Evolutionary conservation across 2,888 invertebrate species (phyloP).

Genomic region (Noctuana brunneofusca): DNA sequence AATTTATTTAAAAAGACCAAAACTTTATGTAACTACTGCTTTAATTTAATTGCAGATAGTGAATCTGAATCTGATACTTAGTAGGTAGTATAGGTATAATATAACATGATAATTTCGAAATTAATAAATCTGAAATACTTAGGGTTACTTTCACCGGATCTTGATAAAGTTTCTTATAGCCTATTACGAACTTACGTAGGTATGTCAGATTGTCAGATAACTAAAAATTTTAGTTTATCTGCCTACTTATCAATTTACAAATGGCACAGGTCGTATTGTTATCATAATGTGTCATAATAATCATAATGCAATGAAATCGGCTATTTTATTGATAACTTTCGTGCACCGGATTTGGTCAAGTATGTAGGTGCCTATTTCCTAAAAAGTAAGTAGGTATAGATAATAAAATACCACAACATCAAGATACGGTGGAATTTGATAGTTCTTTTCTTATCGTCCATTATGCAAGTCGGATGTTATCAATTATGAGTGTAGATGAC

Average conservation of each 20-base stretch:
- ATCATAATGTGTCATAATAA: neutral
- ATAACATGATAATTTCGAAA: too few relatives aligned
- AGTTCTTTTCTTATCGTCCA: constrained; percentile 29
- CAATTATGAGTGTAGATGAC: constrained; percentile 47
- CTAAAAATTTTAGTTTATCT: too few relatives aligned
- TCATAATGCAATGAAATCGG: neutral
- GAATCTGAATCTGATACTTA: too few relatives aligned
- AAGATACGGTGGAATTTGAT: constrained; percentile 13
- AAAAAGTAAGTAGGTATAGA: neutral
- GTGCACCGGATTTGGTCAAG: neutral
- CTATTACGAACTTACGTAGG: too few relatives aligned
- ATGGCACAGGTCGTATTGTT: neutral
- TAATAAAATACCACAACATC: neutral
- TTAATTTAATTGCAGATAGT: too few relatives aligned
- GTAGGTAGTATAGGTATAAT: too few relatives aligned
- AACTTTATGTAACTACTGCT: too few relatives aligned
- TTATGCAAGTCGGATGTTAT: constrained; percentile 33
- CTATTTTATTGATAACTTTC: neutral
- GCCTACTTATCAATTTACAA: neutral
- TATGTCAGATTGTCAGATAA: too few relatives aligned
- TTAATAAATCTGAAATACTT: too few relatives aligned
- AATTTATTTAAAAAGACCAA: too few relatives aligned
- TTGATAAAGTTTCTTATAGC: too few relatives aligned
- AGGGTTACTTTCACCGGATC: too few relatives aligned
- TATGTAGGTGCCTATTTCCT: constrained; percentile 2